These are phyloP conservation scores for Acleris sparsana DNA, from an alignment of 2,888 invertebrate genomes.

Conservation along the genomic window DNA sequence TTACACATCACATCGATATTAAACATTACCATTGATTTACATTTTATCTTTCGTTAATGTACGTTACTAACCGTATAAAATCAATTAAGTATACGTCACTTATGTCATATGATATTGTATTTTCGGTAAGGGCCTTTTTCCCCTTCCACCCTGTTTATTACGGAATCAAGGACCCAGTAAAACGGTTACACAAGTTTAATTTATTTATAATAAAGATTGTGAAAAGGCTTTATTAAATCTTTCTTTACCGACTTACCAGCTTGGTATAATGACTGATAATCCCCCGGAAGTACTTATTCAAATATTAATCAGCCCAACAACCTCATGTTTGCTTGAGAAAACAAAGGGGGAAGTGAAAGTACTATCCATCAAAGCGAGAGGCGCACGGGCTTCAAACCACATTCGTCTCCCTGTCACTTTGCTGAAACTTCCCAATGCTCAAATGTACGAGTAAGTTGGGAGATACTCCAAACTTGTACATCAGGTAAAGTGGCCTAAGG, in stretches of 20 bases:
- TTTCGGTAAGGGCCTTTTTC: too few relatives aligned
- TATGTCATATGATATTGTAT: too few relatives aligned
- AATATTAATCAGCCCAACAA: slow-evolving; percentile 27
- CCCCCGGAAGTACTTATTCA: slow-evolving; percentile 18
- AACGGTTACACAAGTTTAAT: too few relatives aligned
- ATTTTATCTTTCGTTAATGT: too few relatives aligned
- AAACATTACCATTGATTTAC: too few relatives aligned
- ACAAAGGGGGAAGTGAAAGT: slow-evolving; percentile 24
- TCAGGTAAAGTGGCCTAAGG: slow-evolving; percentile 8
- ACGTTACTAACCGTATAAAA: too few relatives aligned
- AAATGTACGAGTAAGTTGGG: slow-evolving; percentile 19
- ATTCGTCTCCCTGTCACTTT: slow-evolving; percentile 34
- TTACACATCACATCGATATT: too few relatives aligned
- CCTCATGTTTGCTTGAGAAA: slow-evolving; percentile 23
- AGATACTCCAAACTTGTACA: slow-evolving; percentile 29
- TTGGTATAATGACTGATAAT: background rate
- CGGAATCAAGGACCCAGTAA: too few relatives aligned
- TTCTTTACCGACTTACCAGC: too few relatives aligned
- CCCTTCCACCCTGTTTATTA: background rate
- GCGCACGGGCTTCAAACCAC: slow-evolving; percentile 27
- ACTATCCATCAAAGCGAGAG: slow-evolving; percentile 31
- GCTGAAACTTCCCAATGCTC: slow-evolving; percentile 24
- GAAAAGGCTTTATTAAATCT: too few relatives aligned
- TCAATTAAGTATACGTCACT: too few relatives aligned
- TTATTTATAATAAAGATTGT: too few relatives aligned